Percentiles rank a stretch among this genome's conserved stretches.
Conservation (phyloP, 1,140 invertebrate genomes). For the Bombus consobrinus region DNA sequence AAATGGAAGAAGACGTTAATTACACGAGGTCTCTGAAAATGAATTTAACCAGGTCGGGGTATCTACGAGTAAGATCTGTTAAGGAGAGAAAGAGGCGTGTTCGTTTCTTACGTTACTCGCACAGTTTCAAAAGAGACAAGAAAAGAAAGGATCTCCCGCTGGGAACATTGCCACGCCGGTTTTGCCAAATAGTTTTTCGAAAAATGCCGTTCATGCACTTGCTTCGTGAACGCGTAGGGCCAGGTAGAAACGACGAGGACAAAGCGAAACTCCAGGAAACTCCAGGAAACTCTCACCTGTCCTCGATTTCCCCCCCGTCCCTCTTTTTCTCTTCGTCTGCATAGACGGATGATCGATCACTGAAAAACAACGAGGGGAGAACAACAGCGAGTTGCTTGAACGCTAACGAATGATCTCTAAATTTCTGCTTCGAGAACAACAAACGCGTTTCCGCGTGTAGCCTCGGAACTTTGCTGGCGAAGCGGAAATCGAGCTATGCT, state of each 20-base stretch:
- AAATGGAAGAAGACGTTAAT: slow-evolving; percentile 65
- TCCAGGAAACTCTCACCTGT: slow-evolving; percentile 56
- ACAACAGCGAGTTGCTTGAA: slow-evolving; percentile 10
- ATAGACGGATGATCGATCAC: slow-evolving; percentile 65
- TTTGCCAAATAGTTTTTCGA: slow-evolving; percentile 58
- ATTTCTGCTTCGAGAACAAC: slow-evolving; percentile 25
- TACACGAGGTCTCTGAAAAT: slow-evolving; percentile 55
- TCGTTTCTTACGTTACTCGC: slow-evolving; percentile 52
- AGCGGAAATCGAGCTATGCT: neutral
- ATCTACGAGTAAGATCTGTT: slow-evolving; percentile 58
- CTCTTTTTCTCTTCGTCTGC: neutral
- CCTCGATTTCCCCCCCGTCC: slow-evolving; percentile 37
- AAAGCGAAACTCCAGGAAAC: slow-evolving; percentile 7
- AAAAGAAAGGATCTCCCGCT: slow-evolving; percentile 39
- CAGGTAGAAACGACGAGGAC: slow-evolving; percentile 55
- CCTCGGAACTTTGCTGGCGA: neutral
- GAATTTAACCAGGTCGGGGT: slow-evolving; percentile 50
- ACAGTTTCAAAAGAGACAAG: too few relatives aligned
- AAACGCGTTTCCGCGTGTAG: neutral
- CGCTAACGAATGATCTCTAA: slow-evolving; percentile 58
- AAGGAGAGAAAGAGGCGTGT: slow-evolving; percentile 55
- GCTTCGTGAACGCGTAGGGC: slow-evolving; percentile 13
- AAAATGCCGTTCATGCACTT: slow-evolving; percentile 56
- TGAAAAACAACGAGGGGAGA: slow-evolving; percentile 61
- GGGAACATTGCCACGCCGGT: slow-evolving; percentile 27